phyloP scores from a whole-genome alignment of 2,888 invertebrate species.

The Tetramorium bicarinatum region DNA sequence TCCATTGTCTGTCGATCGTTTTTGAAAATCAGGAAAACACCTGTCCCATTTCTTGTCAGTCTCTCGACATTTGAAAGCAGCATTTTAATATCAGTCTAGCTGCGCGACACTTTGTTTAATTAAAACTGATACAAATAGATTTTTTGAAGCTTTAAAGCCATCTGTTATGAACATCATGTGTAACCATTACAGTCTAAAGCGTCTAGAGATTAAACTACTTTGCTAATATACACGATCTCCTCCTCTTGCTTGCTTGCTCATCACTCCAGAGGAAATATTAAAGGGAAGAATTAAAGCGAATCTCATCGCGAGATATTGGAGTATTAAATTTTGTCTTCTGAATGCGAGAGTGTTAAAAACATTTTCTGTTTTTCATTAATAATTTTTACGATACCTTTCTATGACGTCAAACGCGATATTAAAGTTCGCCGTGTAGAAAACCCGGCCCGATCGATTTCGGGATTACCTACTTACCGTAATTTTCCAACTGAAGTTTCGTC shows the following conservation, averaged over 20 bases:
- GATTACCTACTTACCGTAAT: constrained; percentile 62
- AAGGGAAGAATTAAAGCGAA: constrained; percentile 11
- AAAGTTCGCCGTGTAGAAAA: background rate
- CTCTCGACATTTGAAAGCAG: background rate
- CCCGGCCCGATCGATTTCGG: constrained; percentile 38
- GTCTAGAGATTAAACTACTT: background rate
- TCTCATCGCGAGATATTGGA: background rate
- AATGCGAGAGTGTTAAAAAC: background rate
- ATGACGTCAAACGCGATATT: constrained; percentile 8
- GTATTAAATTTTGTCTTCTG: background rate
- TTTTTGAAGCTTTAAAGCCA: constrained; percentile 11
- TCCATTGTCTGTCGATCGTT: constrained; percentile 45
- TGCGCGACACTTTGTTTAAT: background rate
- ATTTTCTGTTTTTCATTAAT: constrained; percentile 16
- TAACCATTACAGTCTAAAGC: background rate
- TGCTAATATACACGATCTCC: background rate
- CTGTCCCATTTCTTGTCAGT: background rate
- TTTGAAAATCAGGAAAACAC: constrained; percentile 25
- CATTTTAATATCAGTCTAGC: constrained; percentile 18
- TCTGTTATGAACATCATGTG: background rate
- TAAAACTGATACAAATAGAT: background rate
- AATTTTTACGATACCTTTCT: background rate
- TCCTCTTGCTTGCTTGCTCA: background rate
- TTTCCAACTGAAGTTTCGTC: constrained; percentile 49
- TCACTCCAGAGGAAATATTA: background rate